A percentile compares a stretch with the other conserved stretches of the same genome.
These are phyloP conservation scores for Pangasius sanitwongsei DNA, from an alignment of 2,797 vertebrate genomes.

Conservation along the genomic window DNA sequence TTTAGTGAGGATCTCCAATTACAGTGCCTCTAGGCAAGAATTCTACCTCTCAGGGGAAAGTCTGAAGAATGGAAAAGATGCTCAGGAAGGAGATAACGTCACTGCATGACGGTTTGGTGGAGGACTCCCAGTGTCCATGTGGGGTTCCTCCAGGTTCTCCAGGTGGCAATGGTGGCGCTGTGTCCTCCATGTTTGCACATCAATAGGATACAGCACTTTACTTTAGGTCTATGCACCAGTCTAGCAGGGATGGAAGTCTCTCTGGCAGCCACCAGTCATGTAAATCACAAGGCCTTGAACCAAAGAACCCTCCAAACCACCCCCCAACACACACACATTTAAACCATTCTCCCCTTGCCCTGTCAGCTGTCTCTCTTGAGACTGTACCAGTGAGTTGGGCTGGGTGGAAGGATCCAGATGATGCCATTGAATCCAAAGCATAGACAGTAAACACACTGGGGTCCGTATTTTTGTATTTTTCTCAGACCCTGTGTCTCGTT, in stretches of 20 bases:
- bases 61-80: constrained; percentile 8
- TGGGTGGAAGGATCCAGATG: constrained; percentile 17
- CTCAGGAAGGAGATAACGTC: constrained; percentile 2
- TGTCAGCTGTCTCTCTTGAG: constrained; percentile 25
- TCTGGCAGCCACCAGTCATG: constrained; percentile 66
- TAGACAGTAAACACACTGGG: constrained; percentile 42
- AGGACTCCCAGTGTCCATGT: not conserved
- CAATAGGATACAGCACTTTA: constrained; percentile 68
- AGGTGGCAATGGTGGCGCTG: not conserved
- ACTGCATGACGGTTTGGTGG: not conserved
- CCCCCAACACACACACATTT: constrained; percentile 7
- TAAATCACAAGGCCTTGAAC: constrained; percentile 70
- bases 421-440: not conserved
- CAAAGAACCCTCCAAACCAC: constrained; percentile 46
- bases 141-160: too few relatives aligned
- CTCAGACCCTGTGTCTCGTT: constrained; percentile 32
- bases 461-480: constrained; percentile 33
- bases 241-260: constrained; percentile 64
- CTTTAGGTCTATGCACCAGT: constrained; percentile 55
- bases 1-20: constrained; percentile 5
- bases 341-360: constrained; percentile 19
- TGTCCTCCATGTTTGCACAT: constrained; percentile 27
- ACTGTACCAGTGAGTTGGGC: constrained; percentile 23
- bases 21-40: not conserved
- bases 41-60: not conserved